Evolutionary conservation across 2,797 vertebrate genomes (phyloP), one percentile per base, ranked within the genome.

Genomic region (Taeniopygia guttata): DNA sequence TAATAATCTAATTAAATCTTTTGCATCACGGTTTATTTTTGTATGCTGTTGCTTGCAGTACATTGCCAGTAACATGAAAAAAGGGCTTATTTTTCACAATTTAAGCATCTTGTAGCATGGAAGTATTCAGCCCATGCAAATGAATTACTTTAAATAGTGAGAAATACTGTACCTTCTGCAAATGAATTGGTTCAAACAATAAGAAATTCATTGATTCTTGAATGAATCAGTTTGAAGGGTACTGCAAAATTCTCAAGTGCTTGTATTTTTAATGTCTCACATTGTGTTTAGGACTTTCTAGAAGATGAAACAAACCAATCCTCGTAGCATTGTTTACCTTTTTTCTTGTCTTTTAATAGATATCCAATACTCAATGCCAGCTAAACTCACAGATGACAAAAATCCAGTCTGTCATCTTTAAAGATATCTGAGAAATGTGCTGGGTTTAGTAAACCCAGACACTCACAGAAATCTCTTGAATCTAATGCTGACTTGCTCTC

Each of bases 1-100:
- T 97, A 96, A 96, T 97, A 97, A 94, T 89, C 94, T 97, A 96
- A 97, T 96, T 73, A 97, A 97, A 97, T 97, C 54, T 94, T 92
- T 97, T 95, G 42, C 74, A 74, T 96, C 94, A 36, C 67, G 54
- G 70, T 63, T 92, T 80, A 55, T 84, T 96, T 93, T 89, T 75
- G 29, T 75, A 76, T 86, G 89, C 70, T 66, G 29, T 51, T 85
- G 11, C 76, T 89, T 94, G 60, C 67, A 87, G 69, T 68, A 58
- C 26, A 16, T 70, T 70, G 49, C 79, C 49, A 49, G 68, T 84
- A 91, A 93, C 52, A 78, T 70, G 62, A 70, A 87, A 89, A 92
- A 95, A 88, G 55, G 84, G 16, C 72, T 95, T 96, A 69, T 96
- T 96, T 95, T 95, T 94, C 89, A 84, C 49, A 48, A 70, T 93